Percentiles rank a stretch among this genome's conserved stretches.
phyloP scores from a whole-genome alignment of 2,797 vertebrate species.

The Chrosomus eos region DNA sequence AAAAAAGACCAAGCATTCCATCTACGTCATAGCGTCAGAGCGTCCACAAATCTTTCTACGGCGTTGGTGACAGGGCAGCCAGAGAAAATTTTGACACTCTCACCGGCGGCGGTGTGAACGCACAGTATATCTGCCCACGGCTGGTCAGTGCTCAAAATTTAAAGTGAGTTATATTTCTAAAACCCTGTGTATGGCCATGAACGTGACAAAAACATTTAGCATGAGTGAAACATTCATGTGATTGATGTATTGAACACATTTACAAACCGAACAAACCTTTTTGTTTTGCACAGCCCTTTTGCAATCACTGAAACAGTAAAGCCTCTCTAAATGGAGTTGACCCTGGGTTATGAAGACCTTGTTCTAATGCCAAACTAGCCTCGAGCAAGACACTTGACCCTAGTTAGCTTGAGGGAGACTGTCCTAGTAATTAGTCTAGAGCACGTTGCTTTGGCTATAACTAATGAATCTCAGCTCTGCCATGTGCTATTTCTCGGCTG shows the following conservation, averaged over 20 bases:
- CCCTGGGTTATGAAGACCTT: background rate
- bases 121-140: background rate
- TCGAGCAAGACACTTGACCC: background rate
- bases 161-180: background rate
- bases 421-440: conserved; percentile 8
- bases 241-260: background rate
- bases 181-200: rapidly evolving
- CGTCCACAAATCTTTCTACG: too few relatives aligned
- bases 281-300: background rate
- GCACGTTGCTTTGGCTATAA: background rate
- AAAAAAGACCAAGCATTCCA: too few relatives aligned
- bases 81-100: too few relatives aligned
- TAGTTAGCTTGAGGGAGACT: conserved; percentile 8
- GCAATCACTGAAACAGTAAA: background rate
- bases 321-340: background rate
- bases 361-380: conserved; percentile 6
- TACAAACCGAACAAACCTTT: background rate
- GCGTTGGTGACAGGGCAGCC: too few relatives aligned
- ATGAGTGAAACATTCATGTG: background rate
- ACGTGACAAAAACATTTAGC: background rate
- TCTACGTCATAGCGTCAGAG: too few relatives aligned
- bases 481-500: conserved; percentile 4
- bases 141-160: background rate
- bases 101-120: too few relatives aligned
- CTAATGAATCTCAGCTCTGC: conserved; percentile 21